Percentiles rank a stretch among this genome's conserved stretches.
Conservation (phyloP, 2,113 vertebrate genomes). For the Callorhinus ursinus region DNA sequence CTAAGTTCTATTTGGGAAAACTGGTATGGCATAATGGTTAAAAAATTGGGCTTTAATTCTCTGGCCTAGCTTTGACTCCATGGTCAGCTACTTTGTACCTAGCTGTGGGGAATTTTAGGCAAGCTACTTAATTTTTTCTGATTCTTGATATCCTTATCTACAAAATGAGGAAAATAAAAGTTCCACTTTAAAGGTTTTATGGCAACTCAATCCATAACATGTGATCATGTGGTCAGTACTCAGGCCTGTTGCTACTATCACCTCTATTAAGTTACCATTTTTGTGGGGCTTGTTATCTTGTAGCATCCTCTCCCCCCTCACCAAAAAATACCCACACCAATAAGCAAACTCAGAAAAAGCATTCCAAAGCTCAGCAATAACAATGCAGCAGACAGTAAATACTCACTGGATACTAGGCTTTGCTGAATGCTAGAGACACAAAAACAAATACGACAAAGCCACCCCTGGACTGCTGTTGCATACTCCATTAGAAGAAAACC, state of each 20-base stretch:
- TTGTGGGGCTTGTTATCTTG: neutral
- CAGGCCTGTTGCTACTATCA: neutral
- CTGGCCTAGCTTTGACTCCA: neutral
- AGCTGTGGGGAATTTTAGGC: neutral
- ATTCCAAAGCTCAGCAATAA: neutral
- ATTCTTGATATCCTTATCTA: constrained; percentile 19
- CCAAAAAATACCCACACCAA: neutral
- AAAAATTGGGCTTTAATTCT: neutral
- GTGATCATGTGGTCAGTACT: neutral
- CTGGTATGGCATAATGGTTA: neutral
- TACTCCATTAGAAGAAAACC: neutral
- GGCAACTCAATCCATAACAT: neutral
- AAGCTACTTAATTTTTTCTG: neutral
- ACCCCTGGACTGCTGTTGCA: neutral
- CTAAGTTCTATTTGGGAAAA: neutral
- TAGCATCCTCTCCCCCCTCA: neutral
- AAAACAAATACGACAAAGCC: neutral
- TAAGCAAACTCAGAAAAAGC: neutral
- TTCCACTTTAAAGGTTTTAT: neutral
- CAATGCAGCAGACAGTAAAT: neutral
- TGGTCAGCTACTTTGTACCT: neutral
- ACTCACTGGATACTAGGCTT: neutral
- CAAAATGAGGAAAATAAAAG: neutral
- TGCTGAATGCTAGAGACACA: neutral
- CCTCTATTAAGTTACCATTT: neutral